Percentiles rank a stretch among this genome's conserved stretches.
phyloP scores from a whole-genome alignment of 2,113 vertebrate genomes.

The Prionailurus bengalensis region DNA sequence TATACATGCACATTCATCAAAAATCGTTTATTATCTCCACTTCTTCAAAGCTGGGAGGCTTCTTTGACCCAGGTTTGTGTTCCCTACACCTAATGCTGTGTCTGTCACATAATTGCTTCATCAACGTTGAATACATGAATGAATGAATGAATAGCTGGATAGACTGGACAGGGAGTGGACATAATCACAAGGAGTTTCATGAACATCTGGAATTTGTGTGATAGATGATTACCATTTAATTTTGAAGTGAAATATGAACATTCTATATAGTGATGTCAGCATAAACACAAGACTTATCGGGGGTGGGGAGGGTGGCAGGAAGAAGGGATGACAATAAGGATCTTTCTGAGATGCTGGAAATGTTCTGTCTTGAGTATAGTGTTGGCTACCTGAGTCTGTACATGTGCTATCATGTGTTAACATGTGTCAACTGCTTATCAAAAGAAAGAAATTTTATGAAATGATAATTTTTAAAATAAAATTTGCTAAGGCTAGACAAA shows the following conservation, averaged over 20 bases:
- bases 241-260: not conserved
- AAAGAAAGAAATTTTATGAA: not conserved
- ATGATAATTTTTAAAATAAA: not conserved
- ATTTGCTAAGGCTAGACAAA: not conserved
- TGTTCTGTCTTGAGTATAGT: not conserved
- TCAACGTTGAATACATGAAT: not conserved
- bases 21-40: not conserved
- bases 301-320: not conserved
- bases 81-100: not conserved
- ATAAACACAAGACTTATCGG: not conserved
- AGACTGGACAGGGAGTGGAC: not conserved
- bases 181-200: not conserved
- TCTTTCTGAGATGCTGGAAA: not conserved
- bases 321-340: not conserved
- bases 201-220: not conserved
- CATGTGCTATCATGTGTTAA: not conserved
- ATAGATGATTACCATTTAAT: not conserved
- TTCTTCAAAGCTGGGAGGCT: not conserved
- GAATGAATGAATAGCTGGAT: not conserved
- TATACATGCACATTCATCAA: accelerated
- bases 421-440: not conserved
- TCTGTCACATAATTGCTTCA: not conserved
- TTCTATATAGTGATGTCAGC: not conserved
- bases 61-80: not conserved
- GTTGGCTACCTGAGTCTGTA: not conserved